Evolutionary conservation across 2,888 invertebrate genomes (phyloP).

Genomic region (Caenorhabditis zanzibari): DNA sequence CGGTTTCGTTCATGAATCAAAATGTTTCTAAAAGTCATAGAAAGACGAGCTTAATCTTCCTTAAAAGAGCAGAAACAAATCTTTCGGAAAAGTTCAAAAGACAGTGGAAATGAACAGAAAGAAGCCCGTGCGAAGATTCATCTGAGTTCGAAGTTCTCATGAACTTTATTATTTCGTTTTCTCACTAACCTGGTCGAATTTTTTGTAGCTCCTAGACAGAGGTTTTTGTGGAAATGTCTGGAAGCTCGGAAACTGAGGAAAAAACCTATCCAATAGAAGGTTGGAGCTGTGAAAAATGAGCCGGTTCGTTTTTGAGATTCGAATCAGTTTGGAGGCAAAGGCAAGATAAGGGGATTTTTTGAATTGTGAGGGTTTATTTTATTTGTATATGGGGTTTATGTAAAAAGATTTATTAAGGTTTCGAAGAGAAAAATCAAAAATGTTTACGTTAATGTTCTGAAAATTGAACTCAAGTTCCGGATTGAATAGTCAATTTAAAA

Average conservation of each 20-base stretch:
- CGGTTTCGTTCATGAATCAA: constrained; percentile 34
- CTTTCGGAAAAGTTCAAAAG: neutral
- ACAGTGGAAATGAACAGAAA: constrained; percentile 8
- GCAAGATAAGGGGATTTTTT: neutral
- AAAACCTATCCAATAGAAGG: neutral
- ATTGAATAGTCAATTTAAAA: too few species aligned
- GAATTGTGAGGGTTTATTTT: neutral
- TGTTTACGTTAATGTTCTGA: too few species aligned
- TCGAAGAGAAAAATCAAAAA: too few species aligned
- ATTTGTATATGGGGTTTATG: too few species aligned
- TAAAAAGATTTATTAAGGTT: too few species aligned
- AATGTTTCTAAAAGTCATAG: constrained; percentile 21
- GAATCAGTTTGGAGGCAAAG: too few species aligned
- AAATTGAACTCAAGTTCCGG: too few species aligned
- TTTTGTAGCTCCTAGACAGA: neutral
- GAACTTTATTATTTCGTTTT: constrained; percentile 1
- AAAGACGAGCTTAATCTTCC: constrained; percentile 15
- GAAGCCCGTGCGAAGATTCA: constrained; percentile 4
- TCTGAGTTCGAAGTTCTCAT: neutral
- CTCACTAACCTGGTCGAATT: neutral
- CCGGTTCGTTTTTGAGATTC: neutral
- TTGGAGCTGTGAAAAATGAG: too few species aligned
- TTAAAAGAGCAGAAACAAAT: neutral
- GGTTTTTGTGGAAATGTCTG: neutral
- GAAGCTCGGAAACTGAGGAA: neutral